Percentiles rank a stretch among this genome's conserved stretches.
phyloP scores from a whole-genome alignment of 2,113 vertebrate genomes.

The Eulemur rufifrons region DNA sequence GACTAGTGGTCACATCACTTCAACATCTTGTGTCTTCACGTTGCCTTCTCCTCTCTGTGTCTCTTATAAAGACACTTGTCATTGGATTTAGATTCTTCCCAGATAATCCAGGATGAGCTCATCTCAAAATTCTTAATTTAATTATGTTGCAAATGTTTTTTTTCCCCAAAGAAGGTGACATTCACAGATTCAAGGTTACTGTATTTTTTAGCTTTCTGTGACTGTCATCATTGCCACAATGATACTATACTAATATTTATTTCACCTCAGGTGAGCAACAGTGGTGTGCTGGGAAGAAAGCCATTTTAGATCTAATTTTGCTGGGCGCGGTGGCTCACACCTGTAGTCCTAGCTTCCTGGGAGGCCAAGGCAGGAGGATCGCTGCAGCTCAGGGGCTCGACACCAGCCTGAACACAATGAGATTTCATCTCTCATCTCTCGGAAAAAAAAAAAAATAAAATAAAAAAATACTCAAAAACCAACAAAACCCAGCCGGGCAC shows the following conservation, averaged over 20 bases:
- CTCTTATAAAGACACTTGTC: background rate
- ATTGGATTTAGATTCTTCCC: background rate
- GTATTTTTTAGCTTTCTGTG: background rate
- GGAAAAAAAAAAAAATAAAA: too few species aligned
- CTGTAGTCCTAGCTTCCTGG: too few species aligned
- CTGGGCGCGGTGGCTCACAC: too few species aligned
- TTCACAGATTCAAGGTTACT: background rate
- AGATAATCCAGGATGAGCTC: background rate
- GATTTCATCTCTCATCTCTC: too few species aligned
- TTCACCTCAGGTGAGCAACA: background rate
- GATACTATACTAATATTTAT: background rate
- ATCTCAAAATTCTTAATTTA: background rate
- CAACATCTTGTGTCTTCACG: background rate
- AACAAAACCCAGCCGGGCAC: too few species aligned
- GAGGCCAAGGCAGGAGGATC: too few species aligned
- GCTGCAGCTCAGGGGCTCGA: too few species aligned
- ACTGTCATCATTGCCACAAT: background rate
- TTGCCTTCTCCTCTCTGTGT: background rate
- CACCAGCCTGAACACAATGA: too few species aligned
- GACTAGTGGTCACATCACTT: background rate
- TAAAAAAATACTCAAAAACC: too few species aligned
- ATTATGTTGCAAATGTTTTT: background rate
- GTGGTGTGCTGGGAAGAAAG: background rate
- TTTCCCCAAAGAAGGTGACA: background rate
- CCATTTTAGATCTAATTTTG: background rate